These are phyloP conservation scores for Pholis gunnellus DNA, from an alignment of 2,113 vertebrate species.

Conservation along the genomic window DNA sequence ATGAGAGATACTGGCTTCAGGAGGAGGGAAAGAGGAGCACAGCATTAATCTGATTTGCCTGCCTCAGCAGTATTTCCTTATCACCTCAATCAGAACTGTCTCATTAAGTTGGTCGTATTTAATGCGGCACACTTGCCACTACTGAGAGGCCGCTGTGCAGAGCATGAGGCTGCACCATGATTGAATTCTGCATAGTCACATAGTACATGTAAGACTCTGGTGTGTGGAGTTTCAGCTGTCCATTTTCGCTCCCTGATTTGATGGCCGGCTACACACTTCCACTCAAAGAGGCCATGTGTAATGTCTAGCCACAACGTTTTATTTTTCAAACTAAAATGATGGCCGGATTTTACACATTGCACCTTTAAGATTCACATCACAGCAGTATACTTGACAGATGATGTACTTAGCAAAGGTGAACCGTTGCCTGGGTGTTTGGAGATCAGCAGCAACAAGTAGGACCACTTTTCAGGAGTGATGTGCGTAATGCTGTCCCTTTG, in stretches of 20 bases:
- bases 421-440: constrained; percentile 7
- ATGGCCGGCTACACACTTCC: constrained; percentile 12
- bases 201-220: constrained; percentile 47
- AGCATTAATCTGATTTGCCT: constrained; percentile 23
- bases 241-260: constrained; percentile 17
- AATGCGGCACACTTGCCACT: not conserved
- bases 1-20: constrained; percentile 66
- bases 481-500: not conserved
- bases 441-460: not conserved
- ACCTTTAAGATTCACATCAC: constrained; percentile 18
- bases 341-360: not conserved
- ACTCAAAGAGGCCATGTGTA: not conserved
- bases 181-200: constrained; percentile 61
- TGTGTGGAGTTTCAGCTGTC: constrained; percentile 37
- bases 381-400: constrained; percentile 7
- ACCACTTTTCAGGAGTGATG: constrained; percentile 9
- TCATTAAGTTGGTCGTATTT: not conserved
- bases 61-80: constrained; percentile 15
- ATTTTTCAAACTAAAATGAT: not conserved
- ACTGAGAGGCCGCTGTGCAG: constrained; percentile 10
- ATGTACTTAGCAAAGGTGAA: constrained; percentile 16
- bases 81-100: constrained; percentile 20
- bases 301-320: not conserved
- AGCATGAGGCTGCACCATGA: constrained; percentile 14
- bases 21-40: constrained; percentile 32